These are phyloP conservation scores for Araneus ventricosus DNA, from an alignment of 1,140 invertebrate genomes.

Conservation along the genomic window DNA sequence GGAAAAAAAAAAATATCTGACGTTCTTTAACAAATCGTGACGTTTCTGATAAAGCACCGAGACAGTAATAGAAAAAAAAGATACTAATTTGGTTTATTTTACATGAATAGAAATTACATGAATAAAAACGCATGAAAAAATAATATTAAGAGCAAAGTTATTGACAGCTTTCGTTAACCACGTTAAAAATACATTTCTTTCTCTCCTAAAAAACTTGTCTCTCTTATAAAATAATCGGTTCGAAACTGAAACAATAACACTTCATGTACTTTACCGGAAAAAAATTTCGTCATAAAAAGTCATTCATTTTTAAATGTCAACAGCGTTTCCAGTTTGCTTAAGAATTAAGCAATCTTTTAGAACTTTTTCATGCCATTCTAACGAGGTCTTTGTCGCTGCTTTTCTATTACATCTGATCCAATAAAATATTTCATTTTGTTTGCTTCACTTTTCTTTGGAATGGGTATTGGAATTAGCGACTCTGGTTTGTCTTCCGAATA, in stretches of 20 bases:
- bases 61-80: neutral
- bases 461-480: too few species aligned
- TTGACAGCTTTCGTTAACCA: conserved; percentile 24
- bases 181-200: neutral
- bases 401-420: too few species aligned
- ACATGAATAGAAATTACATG: neutral
- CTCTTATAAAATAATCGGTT: neutral
- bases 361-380: too few species aligned
- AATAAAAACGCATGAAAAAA: conserved; percentile 13
- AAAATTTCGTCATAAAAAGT: neutral
- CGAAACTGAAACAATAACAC: neutral
- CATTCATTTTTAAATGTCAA: neutral
- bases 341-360: neutral
- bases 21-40: neutral
- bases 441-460: too few species aligned
- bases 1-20: neutral
- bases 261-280: too few species aligned
- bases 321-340: neutral
- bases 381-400: too few species aligned
- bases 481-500: too few species aligned
- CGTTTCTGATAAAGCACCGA: neutral
- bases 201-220: neutral
- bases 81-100: neutral
- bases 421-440: too few species aligned
- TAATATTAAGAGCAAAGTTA: conserved; percentile 46